Conservation (phyloP, 2,888 invertebrate species). For the Aphidius colemani region DNA sequence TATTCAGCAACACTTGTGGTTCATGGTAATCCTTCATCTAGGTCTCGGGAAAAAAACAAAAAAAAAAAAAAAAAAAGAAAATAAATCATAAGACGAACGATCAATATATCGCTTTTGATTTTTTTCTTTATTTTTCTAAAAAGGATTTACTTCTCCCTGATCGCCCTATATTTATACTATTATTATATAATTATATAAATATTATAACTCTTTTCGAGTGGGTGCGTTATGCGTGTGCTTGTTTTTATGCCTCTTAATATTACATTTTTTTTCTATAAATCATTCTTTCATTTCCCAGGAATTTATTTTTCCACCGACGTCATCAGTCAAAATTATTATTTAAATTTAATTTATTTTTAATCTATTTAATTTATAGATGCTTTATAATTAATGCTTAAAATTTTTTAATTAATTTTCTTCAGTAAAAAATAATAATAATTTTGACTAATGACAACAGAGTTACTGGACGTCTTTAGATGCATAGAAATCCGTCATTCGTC, state of each 20-base stretch:
- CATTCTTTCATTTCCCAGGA: conserved; percentile 3
- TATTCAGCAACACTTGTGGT: conserved; percentile 76
- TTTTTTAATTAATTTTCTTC: background rate
- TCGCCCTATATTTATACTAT: conserved; percentile 25
- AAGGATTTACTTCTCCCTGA: conserved; percentile 30
- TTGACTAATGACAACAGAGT: conserved; percentile 25
- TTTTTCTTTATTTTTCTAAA: conserved; percentile 19
- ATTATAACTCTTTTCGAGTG: conserved; percentile 31
- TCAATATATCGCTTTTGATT: background rate
- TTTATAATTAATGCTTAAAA: background rate
- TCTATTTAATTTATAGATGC: background rate
- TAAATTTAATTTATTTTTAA: conserved; percentile 3
- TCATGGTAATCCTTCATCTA: conserved; percentile 72
- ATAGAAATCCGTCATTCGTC: conserved; percentile 22
- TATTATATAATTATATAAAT: conserved; percentile 3
- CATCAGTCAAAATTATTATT: conserved; percentile 11
- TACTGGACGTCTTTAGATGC: conserved; percentile 19
- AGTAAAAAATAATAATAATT: conserved; percentile 15
- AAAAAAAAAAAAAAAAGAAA: conserved; percentile 5
- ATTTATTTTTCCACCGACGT: conserved; percentile 11
- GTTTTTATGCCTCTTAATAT: conserved; percentile 37
- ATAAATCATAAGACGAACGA: conserved; percentile 1
- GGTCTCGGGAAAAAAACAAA: conserved; percentile 37
- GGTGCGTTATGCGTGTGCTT: conserved; percentile 32
- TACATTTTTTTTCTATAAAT: conserved; percentile 32